Conservation (phyloP, 2,797 vertebrate genomes). For the Euphonia xanthogaster region DNA sequence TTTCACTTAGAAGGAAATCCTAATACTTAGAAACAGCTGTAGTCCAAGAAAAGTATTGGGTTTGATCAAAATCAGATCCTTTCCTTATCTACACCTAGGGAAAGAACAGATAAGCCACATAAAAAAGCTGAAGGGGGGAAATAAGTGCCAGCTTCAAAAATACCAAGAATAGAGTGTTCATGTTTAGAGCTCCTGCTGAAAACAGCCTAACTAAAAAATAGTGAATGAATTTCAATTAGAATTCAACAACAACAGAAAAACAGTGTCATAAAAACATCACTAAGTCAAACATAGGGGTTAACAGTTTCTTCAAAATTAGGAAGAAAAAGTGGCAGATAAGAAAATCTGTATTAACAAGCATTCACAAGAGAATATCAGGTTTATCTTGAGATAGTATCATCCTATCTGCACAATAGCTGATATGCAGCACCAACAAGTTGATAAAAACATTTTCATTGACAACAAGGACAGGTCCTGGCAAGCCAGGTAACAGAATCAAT, state of each 20-base stretch:
- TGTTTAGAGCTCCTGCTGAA: neutral
- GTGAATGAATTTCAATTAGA: neutral
- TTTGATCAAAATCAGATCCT: neutral
- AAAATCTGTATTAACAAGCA: neutral
- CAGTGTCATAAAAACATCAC: neutral
- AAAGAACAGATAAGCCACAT: neutral
- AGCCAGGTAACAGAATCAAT: neutral
- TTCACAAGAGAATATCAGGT: neutral
- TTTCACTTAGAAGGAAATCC: neutral
- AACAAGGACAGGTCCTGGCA: neutral
- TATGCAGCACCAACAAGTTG: neutral
- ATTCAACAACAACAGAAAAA: neutral
- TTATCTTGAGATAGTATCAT: neutral
- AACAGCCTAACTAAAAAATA: neutral
- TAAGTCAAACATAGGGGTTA: neutral
- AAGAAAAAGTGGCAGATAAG: neutral
- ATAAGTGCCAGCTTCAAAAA: neutral
- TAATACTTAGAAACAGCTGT: neutral
- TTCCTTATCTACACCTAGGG: neutral
- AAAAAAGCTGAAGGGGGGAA: neutral
- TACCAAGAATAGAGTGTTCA: fast-evolving
- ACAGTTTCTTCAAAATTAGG: slow-evolving; percentile 6
- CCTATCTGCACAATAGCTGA: neutral
- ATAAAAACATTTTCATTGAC: slow-evolving; percentile 9
- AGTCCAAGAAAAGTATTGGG: neutral